Conservation (phyloP, 2,797 vertebrate genomes). For the Zenarchopterus dispar region DNA sequence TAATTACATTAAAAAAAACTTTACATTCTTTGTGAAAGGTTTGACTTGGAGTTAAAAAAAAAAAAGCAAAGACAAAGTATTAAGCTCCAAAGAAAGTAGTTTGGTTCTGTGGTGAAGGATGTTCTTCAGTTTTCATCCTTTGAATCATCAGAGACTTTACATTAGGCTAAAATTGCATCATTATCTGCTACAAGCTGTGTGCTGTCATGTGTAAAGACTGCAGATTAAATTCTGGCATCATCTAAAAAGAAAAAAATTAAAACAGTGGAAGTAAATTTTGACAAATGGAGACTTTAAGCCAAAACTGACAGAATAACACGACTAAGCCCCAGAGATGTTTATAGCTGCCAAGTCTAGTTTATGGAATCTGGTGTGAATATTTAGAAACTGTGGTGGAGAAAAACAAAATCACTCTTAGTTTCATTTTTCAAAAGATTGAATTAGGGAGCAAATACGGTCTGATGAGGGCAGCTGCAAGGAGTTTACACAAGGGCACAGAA, state of each 20-base stretch:
- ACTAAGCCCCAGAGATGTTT: too few relatives aligned
- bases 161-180: neutral
- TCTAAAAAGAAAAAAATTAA: neutral
- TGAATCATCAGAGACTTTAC: slow-evolving; percentile 4
- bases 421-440: slow-evolving; percentile 1
- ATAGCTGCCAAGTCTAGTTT: slow-evolving; percentile 19
- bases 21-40: too few relatives aligned
- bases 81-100: too few relatives aligned
- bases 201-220: neutral
- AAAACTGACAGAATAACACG: neutral
- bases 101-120: neutral
- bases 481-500: slow-evolving; percentile 41
- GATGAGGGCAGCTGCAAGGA: slow-evolving; percentile 52
- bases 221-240: slow-evolving; percentile 12
- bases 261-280: neutral
- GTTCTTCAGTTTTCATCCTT: slow-evolving; percentile 10
- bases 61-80: too few relatives aligned
- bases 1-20: too few relatives aligned
- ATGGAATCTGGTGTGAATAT: slow-evolving; percentile 13
- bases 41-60: too few relatives aligned
- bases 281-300: slow-evolving; percentile 17
- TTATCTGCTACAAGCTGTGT: neutral
- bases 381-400: slow-evolving; percentile 14
- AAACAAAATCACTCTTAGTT: neutral
- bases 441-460: slow-evolving; percentile 12